A percentile compares a stretch with the other conserved stretches of the same genome.
These are phyloP conservation scores for Agrilus mali DNA, from an alignment of 2,888 invertebrate genomes.

Conservation along the genomic window DNA sequence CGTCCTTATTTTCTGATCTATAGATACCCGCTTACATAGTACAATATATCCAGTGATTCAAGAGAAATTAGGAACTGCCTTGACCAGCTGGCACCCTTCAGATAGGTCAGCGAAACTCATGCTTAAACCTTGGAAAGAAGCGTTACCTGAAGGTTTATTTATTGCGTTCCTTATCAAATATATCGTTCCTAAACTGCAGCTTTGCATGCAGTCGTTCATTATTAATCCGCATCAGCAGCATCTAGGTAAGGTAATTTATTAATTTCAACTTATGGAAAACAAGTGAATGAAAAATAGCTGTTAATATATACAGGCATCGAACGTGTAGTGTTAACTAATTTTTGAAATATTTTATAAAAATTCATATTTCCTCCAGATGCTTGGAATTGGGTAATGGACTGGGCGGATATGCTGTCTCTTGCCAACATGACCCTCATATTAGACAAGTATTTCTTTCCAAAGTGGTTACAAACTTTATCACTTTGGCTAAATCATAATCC, in stretches of 20 bases:
- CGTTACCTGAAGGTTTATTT: constrained; percentile 52
- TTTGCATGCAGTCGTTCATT: constrained; percentile 47
- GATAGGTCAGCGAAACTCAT: constrained; percentile 87
- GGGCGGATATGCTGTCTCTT: constrained; percentile 75
- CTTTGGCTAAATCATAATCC: constrained; percentile 88
- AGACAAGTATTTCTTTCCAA: constrained; percentile 83
- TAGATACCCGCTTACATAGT: constrained; percentile 26
- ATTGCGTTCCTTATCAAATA: constrained; percentile 73
- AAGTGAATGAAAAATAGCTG: neutral
- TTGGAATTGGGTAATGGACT: constrained; percentile 92
- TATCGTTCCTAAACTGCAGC: constrained; percentile 79
- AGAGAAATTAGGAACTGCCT: constrained; percentile 77
- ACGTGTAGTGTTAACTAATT: neutral
- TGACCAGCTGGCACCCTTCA: constrained; percentile 91
- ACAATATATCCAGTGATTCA: constrained; percentile 81
- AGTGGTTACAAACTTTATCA: constrained; percentile 75
- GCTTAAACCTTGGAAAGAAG: constrained; percentile 77
- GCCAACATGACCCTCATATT: constrained; percentile 68
- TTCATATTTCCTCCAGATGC: constrained; percentile 45
- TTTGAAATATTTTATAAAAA: constrained; percentile 2
- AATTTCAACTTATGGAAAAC: neutral
- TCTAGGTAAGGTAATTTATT: constrained; percentile 34
- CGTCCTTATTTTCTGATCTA: constrained; percentile 1
- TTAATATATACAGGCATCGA: neutral
- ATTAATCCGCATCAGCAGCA: constrained; percentile 65